Conservation (phyloP, 2,888 invertebrate species). For the Oscheius sp. region DNA sequence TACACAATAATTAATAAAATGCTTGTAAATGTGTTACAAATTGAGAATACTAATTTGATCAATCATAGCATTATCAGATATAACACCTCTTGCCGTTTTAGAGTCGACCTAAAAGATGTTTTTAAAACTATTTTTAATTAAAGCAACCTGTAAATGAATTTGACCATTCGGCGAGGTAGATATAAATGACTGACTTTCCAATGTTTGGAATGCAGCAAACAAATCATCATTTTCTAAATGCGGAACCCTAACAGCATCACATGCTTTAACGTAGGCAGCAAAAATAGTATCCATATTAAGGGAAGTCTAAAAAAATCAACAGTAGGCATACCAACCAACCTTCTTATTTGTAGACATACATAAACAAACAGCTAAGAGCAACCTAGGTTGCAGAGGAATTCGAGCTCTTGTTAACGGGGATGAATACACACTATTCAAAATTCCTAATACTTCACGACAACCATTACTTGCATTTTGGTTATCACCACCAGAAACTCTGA, state of each 20-base stretch:
- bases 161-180: slow-evolving; percentile 39
- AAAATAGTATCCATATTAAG: slow-evolving; percentile 46
- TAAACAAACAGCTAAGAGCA: slow-evolving; percentile 54
- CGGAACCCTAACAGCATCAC: slow-evolving; percentile 46
- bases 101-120: slow-evolving; percentile 44
- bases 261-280: slow-evolving; percentile 48
- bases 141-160: slow-evolving; percentile 40
- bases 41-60: slow-evolving; percentile 36
- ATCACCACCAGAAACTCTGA: not conserved
- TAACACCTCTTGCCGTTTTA: slow-evolving; percentile 44
- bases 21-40: not conserved
- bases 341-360: slow-evolving; percentile 48
- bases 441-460: slow-evolving; percentile 56
- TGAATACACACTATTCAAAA: slow-evolving; percentile 57
- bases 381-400: slow-evolving; percentile 56
- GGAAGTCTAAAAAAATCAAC: slow-evolving; percentile 27
- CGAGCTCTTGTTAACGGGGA: slow-evolving; percentile 59
- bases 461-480: slow-evolving; percentile 24
- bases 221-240: slow-evolving; percentile 48
- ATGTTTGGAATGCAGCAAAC: slow-evolving; percentile 41
- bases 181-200: slow-evolving; percentile 50
- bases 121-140: not conserved
- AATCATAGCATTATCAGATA: slow-evolving; percentile 51
- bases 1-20: not conserved
- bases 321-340: slow-evolving; percentile 32